These are phyloP conservation scores for Mythimna vitellina DNA, from an alignment of 2,888 invertebrate species.

Conservation along the genomic window DNA sequence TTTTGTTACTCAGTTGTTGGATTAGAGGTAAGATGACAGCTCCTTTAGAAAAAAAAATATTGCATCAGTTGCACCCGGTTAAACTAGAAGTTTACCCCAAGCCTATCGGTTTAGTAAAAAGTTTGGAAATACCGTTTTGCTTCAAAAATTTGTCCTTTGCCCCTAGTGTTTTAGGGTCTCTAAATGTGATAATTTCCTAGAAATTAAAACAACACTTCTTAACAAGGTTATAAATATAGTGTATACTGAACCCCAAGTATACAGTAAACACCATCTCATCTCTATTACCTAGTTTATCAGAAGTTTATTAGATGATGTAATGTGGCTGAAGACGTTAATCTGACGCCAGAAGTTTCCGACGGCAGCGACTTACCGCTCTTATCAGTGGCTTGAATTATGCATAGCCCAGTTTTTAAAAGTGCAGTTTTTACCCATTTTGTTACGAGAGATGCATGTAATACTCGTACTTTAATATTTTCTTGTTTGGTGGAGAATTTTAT, in stretches of 20 bases:
- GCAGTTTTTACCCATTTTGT: constrained; percentile 29
- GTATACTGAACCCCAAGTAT: background rate
- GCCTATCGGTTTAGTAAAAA: too few species aligned
- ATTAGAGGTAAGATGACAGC: too few species aligned
- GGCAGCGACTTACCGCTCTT: constrained; percentile 39
- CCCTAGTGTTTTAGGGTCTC: too few species aligned
- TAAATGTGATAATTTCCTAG: too few species aligned
- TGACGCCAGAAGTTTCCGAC: constrained; percentile 39
- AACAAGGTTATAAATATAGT: background rate
- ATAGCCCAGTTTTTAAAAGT: constrained; percentile 40
- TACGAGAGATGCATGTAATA: background rate
- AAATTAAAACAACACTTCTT: too few species aligned
- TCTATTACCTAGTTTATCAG: constrained; percentile 11
- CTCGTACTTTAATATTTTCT: background rate
- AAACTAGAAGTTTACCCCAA: too few species aligned
- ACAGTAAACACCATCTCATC: background rate
- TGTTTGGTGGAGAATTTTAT: too few species aligned
- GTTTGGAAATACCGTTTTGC: too few species aligned
- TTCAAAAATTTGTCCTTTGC: too few species aligned
- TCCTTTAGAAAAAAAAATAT: too few species aligned
- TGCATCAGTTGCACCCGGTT: too few species aligned
- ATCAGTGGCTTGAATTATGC: constrained; percentile 60
- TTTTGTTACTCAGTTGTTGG: too few species aligned
- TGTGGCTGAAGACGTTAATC: constrained; percentile 32
- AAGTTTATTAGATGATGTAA: constrained; percentile 32